A percentile compares a stretch with the other conserved stretches of the same genome.
phyloP scores from a whole-genome alignment of 2,113 vertebrate species.

The Leptosomus discolor region DNA sequence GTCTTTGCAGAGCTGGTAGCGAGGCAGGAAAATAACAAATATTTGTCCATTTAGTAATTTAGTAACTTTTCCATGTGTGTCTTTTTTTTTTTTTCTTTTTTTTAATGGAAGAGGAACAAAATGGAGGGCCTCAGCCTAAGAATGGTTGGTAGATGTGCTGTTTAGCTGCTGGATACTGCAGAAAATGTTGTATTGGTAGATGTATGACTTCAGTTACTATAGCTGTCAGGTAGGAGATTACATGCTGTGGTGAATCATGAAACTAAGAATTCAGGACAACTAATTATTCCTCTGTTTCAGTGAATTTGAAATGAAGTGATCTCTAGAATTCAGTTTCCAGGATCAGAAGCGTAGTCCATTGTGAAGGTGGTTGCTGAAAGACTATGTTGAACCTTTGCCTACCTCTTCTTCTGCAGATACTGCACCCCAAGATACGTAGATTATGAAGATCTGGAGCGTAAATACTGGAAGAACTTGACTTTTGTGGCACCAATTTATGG shows the following conservation, averaged over 20 bases:
- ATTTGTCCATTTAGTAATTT: neutral
- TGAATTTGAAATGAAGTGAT: neutral
- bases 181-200: neutral
- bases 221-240: neutral
- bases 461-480: constrained; percentile 85
- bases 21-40: neutral
- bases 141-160: neutral
- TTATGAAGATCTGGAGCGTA: constrained; percentile 83
- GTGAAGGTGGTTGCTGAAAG: neutral
- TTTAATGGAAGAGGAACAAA: neutral
- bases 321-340: neutral
- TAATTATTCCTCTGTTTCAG: neutral
- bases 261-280: neutral
- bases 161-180: neutral
- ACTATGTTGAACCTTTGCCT: neutral
- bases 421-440: constrained; percentile 77
- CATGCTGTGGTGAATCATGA: neutral
- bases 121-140: neutral
- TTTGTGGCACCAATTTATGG: constrained; percentile 84
- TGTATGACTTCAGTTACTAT: neutral
- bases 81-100: neutral
- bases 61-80: neutral
- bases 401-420: constrained; percentile 68
- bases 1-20: neutral
- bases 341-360: neutral